Evolutionary conservation across 1,140 invertebrate species (phyloP), one percentile per base, ranked within the genome.

Genomic region (Proales similis): DNA sequence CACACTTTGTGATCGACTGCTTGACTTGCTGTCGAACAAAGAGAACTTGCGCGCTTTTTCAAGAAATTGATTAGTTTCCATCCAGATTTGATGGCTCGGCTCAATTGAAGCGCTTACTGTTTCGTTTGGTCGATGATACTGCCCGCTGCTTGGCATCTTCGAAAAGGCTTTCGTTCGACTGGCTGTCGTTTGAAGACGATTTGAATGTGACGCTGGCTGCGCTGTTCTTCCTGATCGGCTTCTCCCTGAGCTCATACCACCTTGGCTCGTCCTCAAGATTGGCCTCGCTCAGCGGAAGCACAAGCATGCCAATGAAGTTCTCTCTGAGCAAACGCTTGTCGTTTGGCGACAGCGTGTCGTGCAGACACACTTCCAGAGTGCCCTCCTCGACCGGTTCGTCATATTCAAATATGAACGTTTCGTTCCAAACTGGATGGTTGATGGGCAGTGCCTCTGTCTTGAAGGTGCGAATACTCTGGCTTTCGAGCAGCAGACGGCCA

Each of bases 391-490:
- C 84, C 27, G 82, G 82, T 14, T 63, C 61, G 9, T 88, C 81
- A 20, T 84, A 83, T 0, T 82, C 78, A 70, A 89, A 87, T 49
- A 84, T 84, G 17, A 89, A 76, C n/a, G 86, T 89, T 12, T 87
- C 86, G 69, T 90, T 89, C 87, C 87, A 90, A 43, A 87, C 85
- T 5, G 87, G 87, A 71, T 85, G 87, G 68, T 85, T 85, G 1
- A 86, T 45, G 26, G 32, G 19, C 4, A 62, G 11, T 11, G 39
- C 12, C 9, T 63, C 49, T 17, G 61, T 63, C 42, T 24, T 17
- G 29, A 63, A 63, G 9, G 29, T 33, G 36, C 49, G 24, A 43
- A 36, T 45, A 14, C 42, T 27, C 27, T 45, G 57, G 14, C 47
- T 45, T 42, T 61, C 57, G 17, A 61, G 38, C 9, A 61, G 32